Evolutionary conservation across 1,140 invertebrate species (phyloP), one percentile per base, ranked within the genome.

Genomic region (Portunus trituberculatus): DNA sequence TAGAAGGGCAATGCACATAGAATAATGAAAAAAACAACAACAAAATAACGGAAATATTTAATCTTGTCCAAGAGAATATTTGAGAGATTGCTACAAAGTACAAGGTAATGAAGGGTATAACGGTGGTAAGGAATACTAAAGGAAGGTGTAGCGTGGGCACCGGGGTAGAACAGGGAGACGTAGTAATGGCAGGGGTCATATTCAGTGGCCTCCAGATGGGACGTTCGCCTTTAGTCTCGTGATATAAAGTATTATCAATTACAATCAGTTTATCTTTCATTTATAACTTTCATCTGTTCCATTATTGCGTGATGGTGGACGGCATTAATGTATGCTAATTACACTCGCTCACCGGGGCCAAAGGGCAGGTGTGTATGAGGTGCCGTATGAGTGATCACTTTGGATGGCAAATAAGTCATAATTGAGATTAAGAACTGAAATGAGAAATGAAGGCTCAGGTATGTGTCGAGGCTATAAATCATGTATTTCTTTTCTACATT

Each of bases 211-310:
- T 0, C 8, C 67, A 76, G n/a, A n/a, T 25, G 67, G n/a, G 67
- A 76, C 67, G 12, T 76, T 76, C 67, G 67, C 67, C 67, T 76
- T 76, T 76, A 76, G 20, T 1, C 20, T 76, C 67, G 8, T 76
- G 67, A 76, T 76, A 76, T 76, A 76, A 76, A 76, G 20, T n/a
- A 76, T 76, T 76, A 76, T 20, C 6, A 76, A 76, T 76, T n/a
- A n/a, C 67, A 76, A n/a, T 76, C 67, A 76, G 67, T 76, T 76
- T 76, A 20, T 76, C 67, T 76, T 76, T 76, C 67, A 76, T 76
- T 76, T n/a, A 76, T 76, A n/a, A n/a, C 67, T 76, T 76, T 25
- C 67, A 12, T 76, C 67, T 76, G 67, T n/a, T 25, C 67, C 67
- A 76, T 76, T n/a, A 76, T n/a, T n/a, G 67, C n/a, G 25, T n/a